Evolutionary conservation across 1,140 invertebrate species (phyloP).

Genomic region (Lasioglossum baleicum): DNA sequence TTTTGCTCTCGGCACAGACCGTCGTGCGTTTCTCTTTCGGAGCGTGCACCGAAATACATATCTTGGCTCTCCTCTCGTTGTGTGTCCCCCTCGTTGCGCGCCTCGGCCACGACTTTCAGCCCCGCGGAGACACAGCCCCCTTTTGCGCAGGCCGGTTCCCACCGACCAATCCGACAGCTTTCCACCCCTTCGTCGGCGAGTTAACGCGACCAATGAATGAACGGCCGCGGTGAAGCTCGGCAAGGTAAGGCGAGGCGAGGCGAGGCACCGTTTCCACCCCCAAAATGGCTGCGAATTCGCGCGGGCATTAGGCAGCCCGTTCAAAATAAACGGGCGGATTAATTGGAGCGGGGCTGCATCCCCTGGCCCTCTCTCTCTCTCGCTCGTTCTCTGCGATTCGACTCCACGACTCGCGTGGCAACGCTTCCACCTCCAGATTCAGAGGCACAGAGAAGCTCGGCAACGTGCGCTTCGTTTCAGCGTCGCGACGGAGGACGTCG

Average conservation of each 20-base stretch:
- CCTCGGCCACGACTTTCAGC: neutral
- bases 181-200: conserved; percentile 22
- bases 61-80: neutral
- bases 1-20: conserved; percentile 14
- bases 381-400: too few species aligned
- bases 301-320: conserved; percentile 74
- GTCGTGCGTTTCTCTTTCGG: neutral
- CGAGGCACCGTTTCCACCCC: conserved; percentile 70
- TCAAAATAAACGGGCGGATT: conserved; percentile 79
- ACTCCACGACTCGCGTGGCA: conserved; percentile 20
- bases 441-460: neutral
- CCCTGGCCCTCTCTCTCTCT: neutral
- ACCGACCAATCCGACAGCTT: conserved; percentile 51
- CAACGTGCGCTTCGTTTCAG: conserved; percentile 28
- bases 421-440: conserved; percentile 24
- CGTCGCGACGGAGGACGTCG: conserved; percentile 8
- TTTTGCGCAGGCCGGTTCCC: conserved; percentile 29
- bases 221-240: neutral
- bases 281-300: conserved; percentile 80
- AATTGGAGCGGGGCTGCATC: conserved; percentile 69
- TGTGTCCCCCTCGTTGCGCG: neutral
- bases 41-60: conserved; percentile 40
- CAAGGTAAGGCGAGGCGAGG: neutral
- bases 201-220: conserved; percentile 41
- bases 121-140: conserved; percentile 23